Evolutionary conservation across 2,113 vertebrate species (phyloP), one percentile per base, ranked within the genome.

Genomic region (Madoqua kirkii): DNA sequence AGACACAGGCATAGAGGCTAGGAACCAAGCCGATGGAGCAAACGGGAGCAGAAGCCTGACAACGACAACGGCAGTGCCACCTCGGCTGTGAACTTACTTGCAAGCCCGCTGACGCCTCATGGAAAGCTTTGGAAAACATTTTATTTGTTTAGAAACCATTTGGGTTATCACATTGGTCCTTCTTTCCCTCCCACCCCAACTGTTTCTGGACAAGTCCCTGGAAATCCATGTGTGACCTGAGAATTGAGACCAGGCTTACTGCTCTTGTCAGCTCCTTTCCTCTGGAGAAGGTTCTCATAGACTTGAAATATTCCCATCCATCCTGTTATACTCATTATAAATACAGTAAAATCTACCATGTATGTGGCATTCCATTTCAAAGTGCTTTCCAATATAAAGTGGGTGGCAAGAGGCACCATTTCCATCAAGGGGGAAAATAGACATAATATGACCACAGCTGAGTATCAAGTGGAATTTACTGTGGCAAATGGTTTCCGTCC

Each of bases 111-210:
- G 97, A 97, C 86, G 97, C 97, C 98, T 97, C 98, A 97, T 97
- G 98, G 97, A 98, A 98, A 98, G 98, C 98, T 98, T 98, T 98
- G 98, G 97, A 97, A 98, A 98, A 98, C 97, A 98, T 98, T 98
- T 98, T 95, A 97, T 98, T 96, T 97, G 97, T 98, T 98, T 98
- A 98, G 98, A 98, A 97, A 94, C 98, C 97, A 93, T 92, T 96
- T 98, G 94, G 98, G 97, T 98, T 96, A 98, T 97, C 94, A 98
- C 97, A 98, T 94, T 90, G 97, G 93, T 97, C 95, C 94, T 93
- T 93, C 64, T 96, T 95, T 89, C 97, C 98, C 97, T 94, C 97
- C 98, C 97, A 89, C 95, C 97, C 95, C 91, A 95, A 33, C 71
- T 98, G 89, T 17, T 94, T 96, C 48, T 93, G 94, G 95, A 96